Conservation (phyloP, 1,140 invertebrate species). For the Metopolophium dirhodum region DNA sequence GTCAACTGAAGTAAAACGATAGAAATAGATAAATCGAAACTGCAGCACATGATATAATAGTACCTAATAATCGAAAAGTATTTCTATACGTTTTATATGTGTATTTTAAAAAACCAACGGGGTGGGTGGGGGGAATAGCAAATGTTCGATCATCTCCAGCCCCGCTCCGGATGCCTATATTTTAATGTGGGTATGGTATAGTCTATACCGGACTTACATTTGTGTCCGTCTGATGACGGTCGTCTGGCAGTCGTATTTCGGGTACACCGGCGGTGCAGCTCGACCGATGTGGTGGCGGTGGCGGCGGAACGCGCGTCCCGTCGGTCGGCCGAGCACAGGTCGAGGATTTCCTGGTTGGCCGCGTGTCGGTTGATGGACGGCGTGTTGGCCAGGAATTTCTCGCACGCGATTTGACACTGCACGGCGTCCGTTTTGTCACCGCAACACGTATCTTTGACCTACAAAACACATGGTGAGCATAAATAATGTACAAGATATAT, state of each 20-base stretch:
- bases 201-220: not conserved
- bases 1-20: no score
- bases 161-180: not conserved
- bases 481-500: not conserved
- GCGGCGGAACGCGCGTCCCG: not conserved
- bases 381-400: constrained; percentile 51
- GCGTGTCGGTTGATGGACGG: constrained; percentile 49
- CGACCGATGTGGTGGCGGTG: not conserved
- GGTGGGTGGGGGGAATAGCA: no score
- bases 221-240: constrained; percentile 29
- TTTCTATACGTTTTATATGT: not conserved
- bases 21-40: no score
- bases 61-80: no score
- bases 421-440: not conserved
- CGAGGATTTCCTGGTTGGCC: constrained; percentile 43
- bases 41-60: no score
- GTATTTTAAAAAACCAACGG: not conserved
- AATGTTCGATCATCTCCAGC: not conserved
- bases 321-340: constrained; percentile 21
- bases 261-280: constrained; percentile 1
- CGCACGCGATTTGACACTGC: constrained; percentile 54
- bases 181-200: not conserved
- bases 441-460: constrained; percentile 47
- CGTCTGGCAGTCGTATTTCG: not conserved
- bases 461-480: not conserved